These are phyloP conservation scores for Ceratitis capitata DNA, from an alignment of 1,140 invertebrate genomes.

Conservation along the genomic window DNA sequence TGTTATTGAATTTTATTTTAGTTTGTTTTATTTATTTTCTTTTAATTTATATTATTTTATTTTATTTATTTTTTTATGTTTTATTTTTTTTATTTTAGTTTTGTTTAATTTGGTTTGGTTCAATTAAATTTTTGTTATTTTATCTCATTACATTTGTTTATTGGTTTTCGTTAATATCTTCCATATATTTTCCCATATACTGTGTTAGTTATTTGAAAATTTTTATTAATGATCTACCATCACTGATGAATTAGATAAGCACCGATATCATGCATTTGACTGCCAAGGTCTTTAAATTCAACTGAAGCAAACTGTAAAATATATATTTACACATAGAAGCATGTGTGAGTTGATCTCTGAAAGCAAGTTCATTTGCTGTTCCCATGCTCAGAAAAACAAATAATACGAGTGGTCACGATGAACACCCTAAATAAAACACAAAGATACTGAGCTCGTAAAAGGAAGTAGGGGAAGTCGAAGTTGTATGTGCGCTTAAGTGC, in stretches of 20 bases:
- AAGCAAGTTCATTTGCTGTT: background rate
- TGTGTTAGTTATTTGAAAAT: background rate
- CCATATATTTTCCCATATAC: background rate
- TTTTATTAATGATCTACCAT: background rate
- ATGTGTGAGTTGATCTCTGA: background rate
- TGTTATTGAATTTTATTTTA: background rate
- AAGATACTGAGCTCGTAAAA: too few species aligned
- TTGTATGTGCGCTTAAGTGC: background rate
- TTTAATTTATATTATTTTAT: too few species aligned
- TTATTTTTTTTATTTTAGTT: background rate
- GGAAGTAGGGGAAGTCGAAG: background rate
- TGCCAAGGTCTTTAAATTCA: background rate
- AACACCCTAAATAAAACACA: background rate
- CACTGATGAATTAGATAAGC: background rate
- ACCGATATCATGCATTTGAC: background rate
- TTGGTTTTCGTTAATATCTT: background rate
- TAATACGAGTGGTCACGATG: background rate
- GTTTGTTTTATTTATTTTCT: background rate
- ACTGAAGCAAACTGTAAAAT: background rate
- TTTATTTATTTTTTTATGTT: background rate
- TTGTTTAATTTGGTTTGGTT: too few species aligned
- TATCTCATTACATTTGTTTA: too few species aligned
- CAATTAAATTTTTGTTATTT: too few species aligned
- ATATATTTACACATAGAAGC: background rate
- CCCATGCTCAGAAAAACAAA: background rate